Base-by-base conservation (phyloP, 2,113 vertebrate genomes). In the Urocynchramus pylzowi region DNA sequence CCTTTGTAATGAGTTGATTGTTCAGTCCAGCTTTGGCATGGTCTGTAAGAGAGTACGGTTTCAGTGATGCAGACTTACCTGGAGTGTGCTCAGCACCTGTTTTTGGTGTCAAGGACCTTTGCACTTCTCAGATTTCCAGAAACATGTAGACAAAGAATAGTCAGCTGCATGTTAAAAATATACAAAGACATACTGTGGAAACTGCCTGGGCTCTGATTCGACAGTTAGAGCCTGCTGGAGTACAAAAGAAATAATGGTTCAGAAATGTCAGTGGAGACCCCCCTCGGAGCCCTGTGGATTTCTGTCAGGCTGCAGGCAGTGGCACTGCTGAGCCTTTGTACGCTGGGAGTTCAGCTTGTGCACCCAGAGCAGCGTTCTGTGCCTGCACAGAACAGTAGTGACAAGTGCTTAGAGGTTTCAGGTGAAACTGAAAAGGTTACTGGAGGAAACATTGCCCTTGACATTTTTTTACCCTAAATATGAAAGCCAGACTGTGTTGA, bases 281-380 rank as follows among this genome's bases (percentile, higher is more conserved):
- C 76, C 52, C 60, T 70, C 11, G 0, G 64, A 80, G 47, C 47
- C 7, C 39, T 22, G 68, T 52, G 4, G 16, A 26, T 92, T 90
- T 80, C 85, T 86, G 90, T 54, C 86, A n/a, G 27, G 41, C 68
- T 47, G 59, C 95, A 74, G 95, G 92, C 92, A 86, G 92, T 11
- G 83, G 88, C 92, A 92, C 92, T 90, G 93, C 95, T 81, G 96
- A 89, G 94, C 93, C 83, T 95, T 90, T 90, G 83, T 92, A 5
- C 0, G 3, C 70, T 68, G 9, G 12, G 84, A 74, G 74, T 52
- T 56, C 45, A 65, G 85, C 68, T 12, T 11, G 33, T 27, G 85
- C 68, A 24, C 60, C 52, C 81, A 39, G 53, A 2, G 53, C 78
- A 30, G 84, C 22, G 1, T 30, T 73, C 47, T 49, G 44, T 90